phyloP scores from a whole-genome alignment of 2,797 vertebrate species.

The Lepidocolaptes lacrymiger region DNA sequence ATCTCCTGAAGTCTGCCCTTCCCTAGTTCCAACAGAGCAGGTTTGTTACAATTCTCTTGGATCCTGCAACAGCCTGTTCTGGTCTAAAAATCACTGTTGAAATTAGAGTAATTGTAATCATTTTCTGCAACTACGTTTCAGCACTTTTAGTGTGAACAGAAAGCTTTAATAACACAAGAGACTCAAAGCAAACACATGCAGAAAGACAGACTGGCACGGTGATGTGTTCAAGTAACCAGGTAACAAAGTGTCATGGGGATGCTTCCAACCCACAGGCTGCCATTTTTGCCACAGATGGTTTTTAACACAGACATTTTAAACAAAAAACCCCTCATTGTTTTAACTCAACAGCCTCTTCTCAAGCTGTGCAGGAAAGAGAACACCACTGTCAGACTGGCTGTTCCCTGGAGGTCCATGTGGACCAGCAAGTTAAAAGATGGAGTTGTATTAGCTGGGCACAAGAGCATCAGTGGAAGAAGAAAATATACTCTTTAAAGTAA shows the following conservation, averaged over 20 bases:
- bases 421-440: not conserved
- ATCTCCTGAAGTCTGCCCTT: not conserved
- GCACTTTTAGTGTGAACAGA: not conserved
- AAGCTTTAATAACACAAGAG: not conserved
- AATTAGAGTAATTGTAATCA: not conserved
- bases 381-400: not conserved
- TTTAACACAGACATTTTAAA: not conserved
- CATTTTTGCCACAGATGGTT: not conserved
- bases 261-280: not conserved
- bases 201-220: not conserved
- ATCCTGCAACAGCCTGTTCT: not conserved
- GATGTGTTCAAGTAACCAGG: not conserved
- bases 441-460: not conserved
- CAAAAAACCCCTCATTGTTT: not conserved
- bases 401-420: not conserved
- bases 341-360: not conserved
- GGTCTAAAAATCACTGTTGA: not conserved
- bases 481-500: not conserved
- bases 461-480: not conserved
- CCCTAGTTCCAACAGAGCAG: not conserved
- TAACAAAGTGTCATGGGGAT: rapidly evolving
- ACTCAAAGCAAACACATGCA: not conserved
- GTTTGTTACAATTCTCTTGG: not conserved
- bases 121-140: not conserved
- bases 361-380: not conserved